Base-by-base conservation (phyloP, 2,888 invertebrate genomes). In the Tolmerus cingulatus region DNA sequence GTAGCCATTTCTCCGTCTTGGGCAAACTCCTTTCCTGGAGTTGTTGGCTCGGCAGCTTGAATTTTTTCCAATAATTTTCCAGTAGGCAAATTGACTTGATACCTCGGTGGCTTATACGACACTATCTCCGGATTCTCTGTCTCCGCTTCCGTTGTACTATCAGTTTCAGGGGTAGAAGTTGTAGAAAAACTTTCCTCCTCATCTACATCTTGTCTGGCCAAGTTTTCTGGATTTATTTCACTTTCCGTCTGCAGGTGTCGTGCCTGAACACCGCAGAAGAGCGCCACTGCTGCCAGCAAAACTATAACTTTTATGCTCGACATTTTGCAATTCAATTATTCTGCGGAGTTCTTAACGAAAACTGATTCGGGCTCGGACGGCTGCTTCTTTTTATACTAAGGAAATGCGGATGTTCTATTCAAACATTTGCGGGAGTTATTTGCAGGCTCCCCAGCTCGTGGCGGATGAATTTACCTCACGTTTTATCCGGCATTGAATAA, bases 401-500 rank as follows among this genome's bases (percentile, higher is more conserved):
- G 66, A 82, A 82, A 55, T 40, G 82, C 82, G 82, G 82, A 82
- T 82, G 82, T 82, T 82, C 55, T 66, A 37, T 27, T n/a, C 12
- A 34, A 16, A 5, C 57, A 9, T 34, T 57, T 57, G 30, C 19
- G 34, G 43, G 37, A 37, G 16, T 2, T 46, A 16, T 46, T 43
- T 19, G 23, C 16, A 46, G 46, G 79, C 51, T 79, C n/a, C 51
- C 46, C 30, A 51, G 30, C 51, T 79, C 46, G 30, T 51, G 27
- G 40, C 27, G 79, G 79, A 79, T 40, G 51, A 79, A 79, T 79
- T 79, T 79, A 79, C n/a, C 46, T 79, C 79, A 79, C 79, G 79
- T 79, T 51, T 23, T 34, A 51, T 51, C 27, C 51, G 79, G 9
- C 79, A 79, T 79, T 79, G 79, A 79, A 51, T n/a, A 79, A 51